phyloP scores from a whole-genome alignment of 2,888 invertebrate species.

The Azorinus chamasolen region DNA sequence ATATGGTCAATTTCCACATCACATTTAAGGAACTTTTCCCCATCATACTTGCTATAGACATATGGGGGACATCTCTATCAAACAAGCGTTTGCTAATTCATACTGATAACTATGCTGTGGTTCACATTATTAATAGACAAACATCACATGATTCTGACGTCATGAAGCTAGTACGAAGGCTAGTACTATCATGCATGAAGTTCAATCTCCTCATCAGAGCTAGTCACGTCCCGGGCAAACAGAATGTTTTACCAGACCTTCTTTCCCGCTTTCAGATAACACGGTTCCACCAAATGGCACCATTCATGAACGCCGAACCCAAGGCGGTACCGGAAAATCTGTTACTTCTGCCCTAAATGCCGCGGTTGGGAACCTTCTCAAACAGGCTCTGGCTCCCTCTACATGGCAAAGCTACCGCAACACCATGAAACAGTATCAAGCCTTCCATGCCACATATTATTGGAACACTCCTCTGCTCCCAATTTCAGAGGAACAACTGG shows the following conservation, averaged over 20 bases:
- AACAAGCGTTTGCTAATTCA: conserved; percentile 43
- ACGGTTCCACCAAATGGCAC: conserved; percentile 13
- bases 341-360: background rate
- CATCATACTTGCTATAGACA: conserved; percentile 43
- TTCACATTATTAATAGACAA: conserved; percentile 51
- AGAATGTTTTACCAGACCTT: conserved; percentile 27
- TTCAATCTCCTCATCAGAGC: conserved; percentile 43
- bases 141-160: conserved; percentile 24
- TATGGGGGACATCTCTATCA: conserved; percentile 39
- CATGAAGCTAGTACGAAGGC: conserved; percentile 38
- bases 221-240: conserved; percentile 44
- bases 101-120: conserved; percentile 54
- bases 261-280: conserved; percentile 42
- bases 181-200: conserved; percentile 36
- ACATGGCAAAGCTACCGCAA: background rate
- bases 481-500: too few relatives aligned
- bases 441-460: too few relatives aligned
- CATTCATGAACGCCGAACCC: conserved; percentile 18
- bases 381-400: background rate
- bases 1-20: background rate
- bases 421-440: background rate
- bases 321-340: background rate
- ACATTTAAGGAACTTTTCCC: conserved; percentile 40
- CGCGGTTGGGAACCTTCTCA: background rate
- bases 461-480: too few relatives aligned